Base-by-base conservation (phyloP, 1,140 invertebrate genomes). In the Zaprionus ornatus region DNA sequence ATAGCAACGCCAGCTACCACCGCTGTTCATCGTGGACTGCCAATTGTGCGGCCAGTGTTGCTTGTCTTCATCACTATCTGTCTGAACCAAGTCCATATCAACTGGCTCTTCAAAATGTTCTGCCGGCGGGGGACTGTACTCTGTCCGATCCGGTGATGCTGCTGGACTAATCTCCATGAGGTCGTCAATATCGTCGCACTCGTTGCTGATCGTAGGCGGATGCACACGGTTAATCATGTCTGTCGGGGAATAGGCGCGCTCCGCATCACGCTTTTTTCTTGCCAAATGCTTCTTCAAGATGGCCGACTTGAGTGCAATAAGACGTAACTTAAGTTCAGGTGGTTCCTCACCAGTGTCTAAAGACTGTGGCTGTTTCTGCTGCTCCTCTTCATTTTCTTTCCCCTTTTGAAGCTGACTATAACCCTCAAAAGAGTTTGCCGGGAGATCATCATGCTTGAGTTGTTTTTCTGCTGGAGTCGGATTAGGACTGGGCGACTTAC, bases 121-220 rank as follows among this genome's bases (percentile, higher is more conserved):
- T 1, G 13, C 37, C 0, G 40, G 42, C 0, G 55, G 55, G 0
- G 87, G 85, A 40, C 78, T 91, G 2, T 70, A 61, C 2, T 50
- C 40, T 1, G 23, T 50, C 7, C 82, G 59, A 0, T 82, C 80
- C 1, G 92, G 92, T 17, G 92, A 92, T 0, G 74, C 74, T 0
- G 79, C 80, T 1, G 92, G 92, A 74, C 92, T 92, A 15, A 92
- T 91, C 56, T 92, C 91, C 91, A 92, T 92, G 3, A 83, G 65
- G 60, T 88, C 86, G 27, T 83, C 79, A 17, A 86, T 79, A 15
- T 91, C 86, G 27, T 87, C 78, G n/a, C 72, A 64, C 10, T 75
- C 74, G 10, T 77, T 75, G 54, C 48, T 69, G 4, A 64, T 57
- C 10, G 52, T 68, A 9, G 80, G 82, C 66, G 56, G 48, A 71